phyloP scores from a whole-genome alignment of 2,888 invertebrate species.

The Cosmia trapezina region DNA sequence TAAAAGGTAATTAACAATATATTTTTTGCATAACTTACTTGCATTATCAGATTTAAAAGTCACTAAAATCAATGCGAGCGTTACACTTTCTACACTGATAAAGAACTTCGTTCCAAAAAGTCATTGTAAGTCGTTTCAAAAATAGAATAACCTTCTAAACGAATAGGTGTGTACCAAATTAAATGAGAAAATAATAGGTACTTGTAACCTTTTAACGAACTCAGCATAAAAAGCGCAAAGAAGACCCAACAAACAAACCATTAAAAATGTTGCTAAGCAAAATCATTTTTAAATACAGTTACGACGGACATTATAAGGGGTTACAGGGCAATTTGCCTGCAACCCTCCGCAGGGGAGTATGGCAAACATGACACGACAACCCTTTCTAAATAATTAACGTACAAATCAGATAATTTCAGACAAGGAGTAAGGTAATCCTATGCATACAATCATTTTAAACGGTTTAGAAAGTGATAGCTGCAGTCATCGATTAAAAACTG shows the following conservation, averaged over 20 bases:
- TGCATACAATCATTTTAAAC: constrained; percentile 43
- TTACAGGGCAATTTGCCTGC: constrained; percentile 46
- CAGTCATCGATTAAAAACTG: neutral
- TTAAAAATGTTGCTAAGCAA: constrained; percentile 50
- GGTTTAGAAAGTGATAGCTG: neutral
- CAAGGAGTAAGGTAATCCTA: constrained; percentile 49
- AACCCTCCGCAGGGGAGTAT: constrained; percentile 49
- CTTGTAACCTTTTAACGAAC: constrained; percentile 17
- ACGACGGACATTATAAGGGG: constrained; percentile 57
- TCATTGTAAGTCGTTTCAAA: no score
- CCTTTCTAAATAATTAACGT: constrained; percentile 65
- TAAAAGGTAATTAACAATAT: no score
- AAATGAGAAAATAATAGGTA: constrained; percentile 22
- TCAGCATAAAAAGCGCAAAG: constrained; percentile 39
- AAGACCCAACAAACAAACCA: constrained; percentile 25
- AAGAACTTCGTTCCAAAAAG: no score
- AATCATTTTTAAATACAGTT: constrained; percentile 61
- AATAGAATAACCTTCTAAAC: neutral
- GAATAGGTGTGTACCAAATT: neutral
- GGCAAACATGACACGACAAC: constrained; percentile 62
- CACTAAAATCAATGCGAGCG: no score
- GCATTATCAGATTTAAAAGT: no score
- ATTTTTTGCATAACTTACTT: no score
- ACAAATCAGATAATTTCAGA: constrained; percentile 62
- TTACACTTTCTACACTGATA: no score